Base-by-base conservation (phyloP, 2,113 vertebrate genomes). In the Vimba vimba region DNA sequence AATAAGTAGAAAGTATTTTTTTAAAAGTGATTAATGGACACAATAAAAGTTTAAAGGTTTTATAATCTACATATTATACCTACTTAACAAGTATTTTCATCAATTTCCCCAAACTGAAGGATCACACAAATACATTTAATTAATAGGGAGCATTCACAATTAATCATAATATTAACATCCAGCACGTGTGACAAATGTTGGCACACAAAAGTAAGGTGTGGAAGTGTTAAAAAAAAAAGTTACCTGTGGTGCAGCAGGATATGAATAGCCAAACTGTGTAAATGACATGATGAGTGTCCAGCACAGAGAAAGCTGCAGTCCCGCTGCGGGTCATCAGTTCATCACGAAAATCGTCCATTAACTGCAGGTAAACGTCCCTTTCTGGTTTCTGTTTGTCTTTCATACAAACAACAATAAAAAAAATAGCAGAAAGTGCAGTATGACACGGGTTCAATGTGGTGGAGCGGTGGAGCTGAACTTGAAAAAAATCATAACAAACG, bases 191-290 rank as follows among this genome's bases (percentile, higher is more conserved):
- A 57, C 55, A 25, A 0, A 25, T 27, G 12, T 25, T 47, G 6
- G 12, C 43, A 50, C 6, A 27, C 43, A 2, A 5, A 43, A 47
- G 64, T 19, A 15, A 68, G 4, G 23, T 47, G 47, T 21, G 13
- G 0, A 76, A 52, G n/a, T 11, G n/a, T 71, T 4, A 23, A 23
- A 11, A 19, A 8, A 8, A 2, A 85, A 69, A 86, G 94, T 96
- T 97, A 99, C 98, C 97, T 99, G 98, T 82, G 97, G 96, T 87
- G 97, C 93, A 23, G 97, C 93, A 85, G 97, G 95, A 92, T 98
- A 99, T 86, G 97, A 95, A 91, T 98, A 99, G 92, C 97, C 98
- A 88, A 99, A 96, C 94, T 97, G 97, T 85, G 97, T 96, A 89
- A 99, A 99, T 94, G 97, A 98, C 98, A 99, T 99, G 95, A 91